These are phyloP conservation scores for Mormoops blainvillei DNA, from an alignment of 2,113 vertebrate genomes.

Conservation along the genomic window DNA sequence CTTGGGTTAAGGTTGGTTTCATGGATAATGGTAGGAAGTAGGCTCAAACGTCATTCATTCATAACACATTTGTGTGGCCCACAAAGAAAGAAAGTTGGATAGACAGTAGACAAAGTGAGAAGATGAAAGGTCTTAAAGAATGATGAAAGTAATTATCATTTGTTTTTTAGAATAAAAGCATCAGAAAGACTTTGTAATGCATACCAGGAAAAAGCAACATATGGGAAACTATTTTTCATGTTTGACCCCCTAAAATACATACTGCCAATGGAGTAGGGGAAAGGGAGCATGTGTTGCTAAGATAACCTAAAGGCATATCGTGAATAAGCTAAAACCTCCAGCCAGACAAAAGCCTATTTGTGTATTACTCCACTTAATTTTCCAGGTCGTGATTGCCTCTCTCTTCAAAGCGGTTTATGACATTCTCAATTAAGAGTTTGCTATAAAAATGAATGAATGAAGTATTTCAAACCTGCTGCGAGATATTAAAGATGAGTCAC, in stretches of 20 bases:
- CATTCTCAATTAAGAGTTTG: slow-evolving; percentile 67
- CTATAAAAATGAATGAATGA: slow-evolving; percentile 74
- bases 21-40: background rate
- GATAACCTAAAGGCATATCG: slow-evolving; percentile 32
- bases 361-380: slow-evolving; percentile 71
- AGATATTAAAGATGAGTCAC: slow-evolving; percentile 73
- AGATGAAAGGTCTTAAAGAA: background rate
- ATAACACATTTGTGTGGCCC: background rate
- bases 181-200: background rate
- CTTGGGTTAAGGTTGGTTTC: background rate
- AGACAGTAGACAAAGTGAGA: background rate
- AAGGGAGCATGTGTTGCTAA: slow-evolving; percentile 9
- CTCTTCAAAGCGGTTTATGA: slow-evolving; percentile 37
- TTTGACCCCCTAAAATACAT: background rate
- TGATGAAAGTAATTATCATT: background rate
- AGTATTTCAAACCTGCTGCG: slow-evolving; percentile 64
- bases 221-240: background rate
- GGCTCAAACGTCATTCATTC: background rate
- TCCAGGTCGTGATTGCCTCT: slow-evolving; percentile 59
- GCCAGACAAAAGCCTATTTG: slow-evolving; percentile 61
- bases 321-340: slow-evolving; percentile 54
- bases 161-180: background rate
- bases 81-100: background rate
- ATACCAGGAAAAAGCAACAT: background rate
- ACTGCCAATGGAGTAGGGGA: background rate